phyloP scores from a whole-genome alignment of 2,888 invertebrate genomes.

The Amphipyra berbera region DNA sequence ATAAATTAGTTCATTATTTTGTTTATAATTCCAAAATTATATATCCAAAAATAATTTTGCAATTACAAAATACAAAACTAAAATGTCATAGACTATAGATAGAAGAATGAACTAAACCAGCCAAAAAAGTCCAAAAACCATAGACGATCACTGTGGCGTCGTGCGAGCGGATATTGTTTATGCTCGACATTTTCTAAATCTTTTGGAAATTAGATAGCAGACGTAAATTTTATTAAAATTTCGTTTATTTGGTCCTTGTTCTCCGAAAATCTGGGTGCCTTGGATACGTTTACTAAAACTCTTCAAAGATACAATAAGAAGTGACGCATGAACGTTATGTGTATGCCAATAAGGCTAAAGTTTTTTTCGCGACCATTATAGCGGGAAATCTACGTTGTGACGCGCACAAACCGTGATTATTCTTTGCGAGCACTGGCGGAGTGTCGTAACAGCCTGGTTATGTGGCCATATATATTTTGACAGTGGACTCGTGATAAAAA shows the following conservation, averaged over 20 bases:
- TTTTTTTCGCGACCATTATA: conserved; percentile 79
- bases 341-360: conserved; percentile 63
- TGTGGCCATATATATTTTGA: conserved; percentile 80
- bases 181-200: conserved; percentile 84
- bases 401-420: conserved; percentile 82
- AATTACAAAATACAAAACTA: too few relatives aligned
- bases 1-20: too few relatives aligned
- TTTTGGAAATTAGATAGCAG: conserved; percentile 70
- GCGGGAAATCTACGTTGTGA: conserved; percentile 88
- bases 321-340: conserved; percentile 59
- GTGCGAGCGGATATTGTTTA: conserved; percentile 84
- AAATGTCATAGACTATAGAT: conserved; percentile 1
- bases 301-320: conserved; percentile 27
- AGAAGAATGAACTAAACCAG: conserved; percentile 18
- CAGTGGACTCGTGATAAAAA: conserved; percentile 77
- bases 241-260: conserved; percentile 48
- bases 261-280: conserved; percentile 28
- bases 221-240: conserved; percentile 68
- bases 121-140: too few relatives aligned
- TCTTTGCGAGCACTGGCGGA: conserved; percentile 73
- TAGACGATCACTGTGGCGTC: conserved; percentile 81
- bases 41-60: too few relatives aligned
- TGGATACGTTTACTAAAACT: conserved; percentile 24
- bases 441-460: conserved; percentile 82
- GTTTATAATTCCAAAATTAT: too few relatives aligned